Evolutionary conservation across 2,888 invertebrate species (phyloP), one percentile per base, ranked within the genome.

Genomic region (Spodoptera littoralis): DNA sequence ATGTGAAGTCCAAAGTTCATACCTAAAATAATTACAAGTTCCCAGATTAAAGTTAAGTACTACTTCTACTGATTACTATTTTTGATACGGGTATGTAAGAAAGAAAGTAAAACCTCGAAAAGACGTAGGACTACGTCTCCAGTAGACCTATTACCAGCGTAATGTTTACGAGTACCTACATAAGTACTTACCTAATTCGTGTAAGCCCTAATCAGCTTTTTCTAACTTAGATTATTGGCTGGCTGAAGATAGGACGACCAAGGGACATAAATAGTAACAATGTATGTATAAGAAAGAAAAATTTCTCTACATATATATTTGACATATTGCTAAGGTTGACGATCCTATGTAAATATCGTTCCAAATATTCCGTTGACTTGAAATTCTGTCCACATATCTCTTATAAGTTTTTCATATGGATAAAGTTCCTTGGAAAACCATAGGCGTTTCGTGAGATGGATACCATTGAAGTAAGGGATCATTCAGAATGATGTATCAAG

Each of bases 331-430:
- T 76, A 71, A 44, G 60, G 64, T 67, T 71, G 65, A 65, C 55
- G 68, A 65, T 75, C 76, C 76, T 75, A 78, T 75, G 71, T 78
- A 75, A 76, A 76, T 76, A 76, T 71, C 57, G 46, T 49, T 48
- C 65, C 60, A 53, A 75, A 76, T 71, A 64, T 78, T 51, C 48
- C 42, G 46, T 57, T 45, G 43, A 70, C 61, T 70, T 73, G 64
- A 67, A 78, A 74, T 76, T 78, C 63, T 58, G 56, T n/a, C 51
- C 56, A 58, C 60, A 64, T 62, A 57, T 75, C 71, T 60, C 67
- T 70, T 75, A 64, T 59, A 70, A 64, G 60, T 66, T 74, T 77
- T 65, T 70, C 63, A 72, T 68, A 61, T 24, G 51, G 52, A 62
- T 72, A 64, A 70, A 70, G 70, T 56, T 60, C 22, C 59, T 57